Base-by-base conservation (phyloP, 2,797 vertebrate genomes). In the Cyprinodon diabolis region DNA sequence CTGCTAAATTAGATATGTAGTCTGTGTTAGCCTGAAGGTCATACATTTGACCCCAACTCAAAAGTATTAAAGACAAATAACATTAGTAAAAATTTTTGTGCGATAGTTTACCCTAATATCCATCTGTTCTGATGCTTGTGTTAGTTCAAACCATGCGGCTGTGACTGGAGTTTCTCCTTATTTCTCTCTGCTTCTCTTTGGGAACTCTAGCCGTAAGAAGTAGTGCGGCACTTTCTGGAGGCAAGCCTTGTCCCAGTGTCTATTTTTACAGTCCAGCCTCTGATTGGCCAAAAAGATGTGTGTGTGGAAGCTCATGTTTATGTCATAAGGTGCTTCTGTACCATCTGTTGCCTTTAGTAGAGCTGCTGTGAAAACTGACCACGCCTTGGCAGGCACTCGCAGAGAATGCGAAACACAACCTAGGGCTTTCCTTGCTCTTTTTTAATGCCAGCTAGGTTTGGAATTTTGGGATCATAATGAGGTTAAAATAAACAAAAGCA, bases 261-360 rank as follows among this genome's bases (percentile, higher is more conserved):
- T 93, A 90, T 94, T 95, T 93, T 93, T 92, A 93, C 75, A 79
- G 71, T 79, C 81, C 71, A 80, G 77, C 63, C 75, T 86, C 86
- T 88, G 89, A 94, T 92, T 95, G 92, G 93, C 84, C 87, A 81
- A 79, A 60, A 86, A 92, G 81, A 87, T 90, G 91, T 87, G 76
- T 43, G 62, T 79, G 82, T 79, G 82, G 56, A 84, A 68, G 83
- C 85, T 91, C 82, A 76, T 88, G 78, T 91, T 70, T 88, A 88
- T 91, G 91, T 91, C 89, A 90, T 90, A 84, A 94, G 91, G 93
- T 92, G 85, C 82, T 87, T 91, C 82, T 84, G 85, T 86, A 87
- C 95, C 95, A 95, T 95, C 94, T 95, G 95, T 93, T 86, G 85
- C 82, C 84, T 89, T 92, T 87, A 87, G 88, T 87, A 82, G 87